Evolutionary conservation across 1,140 invertebrate genomes (phyloP).

Genomic region (Tribolium castaneum): DNA sequence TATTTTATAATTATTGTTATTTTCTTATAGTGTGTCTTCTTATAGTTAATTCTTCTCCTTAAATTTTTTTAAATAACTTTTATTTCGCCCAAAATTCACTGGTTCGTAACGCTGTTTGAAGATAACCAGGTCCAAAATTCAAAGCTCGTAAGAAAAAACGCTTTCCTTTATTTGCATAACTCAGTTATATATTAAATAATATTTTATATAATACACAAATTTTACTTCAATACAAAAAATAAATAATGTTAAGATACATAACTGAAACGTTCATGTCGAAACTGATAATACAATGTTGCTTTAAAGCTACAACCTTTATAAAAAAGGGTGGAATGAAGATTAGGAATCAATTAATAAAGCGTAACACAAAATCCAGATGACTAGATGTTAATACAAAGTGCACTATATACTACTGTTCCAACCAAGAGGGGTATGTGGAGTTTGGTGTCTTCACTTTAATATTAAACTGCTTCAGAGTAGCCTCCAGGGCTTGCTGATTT

Average conservation of each 20-base stretch:
- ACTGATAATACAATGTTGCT: neutral
- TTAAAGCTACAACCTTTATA: constrained; percentile 6
- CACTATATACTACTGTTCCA: constrained; percentile 72
- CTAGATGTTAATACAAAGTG: constrained; percentile 29
- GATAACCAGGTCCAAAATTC: neutral
- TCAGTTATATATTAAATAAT: constrained; percentile 18
- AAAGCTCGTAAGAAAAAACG: neutral
- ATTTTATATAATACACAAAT: constrained; percentile 3
- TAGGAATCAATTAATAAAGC: constrained; percentile 26
- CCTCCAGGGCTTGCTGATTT: constrained; percentile 91
- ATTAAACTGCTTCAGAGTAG: constrained; percentile 96
- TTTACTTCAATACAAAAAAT: neutral
- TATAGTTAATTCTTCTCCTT: too few species aligned
- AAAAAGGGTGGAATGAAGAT: constrained; percentile 22
- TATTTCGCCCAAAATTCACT: too few species aligned
- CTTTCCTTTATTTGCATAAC: neutral
- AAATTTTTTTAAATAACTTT: too few species aligned
- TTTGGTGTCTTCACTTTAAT: constrained; percentile 86
- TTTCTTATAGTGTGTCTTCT: too few species aligned
- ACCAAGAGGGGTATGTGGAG: constrained; percentile 78
- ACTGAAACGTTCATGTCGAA: neutral
- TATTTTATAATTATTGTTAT: too few species aligned
- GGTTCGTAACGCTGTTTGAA: too few species aligned
- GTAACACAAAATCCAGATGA: constrained; percentile 14
- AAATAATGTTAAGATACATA: neutral